Conservation (phyloP, 2,888 invertebrate genomes). For the Lycocerus yunnanus region DNA sequence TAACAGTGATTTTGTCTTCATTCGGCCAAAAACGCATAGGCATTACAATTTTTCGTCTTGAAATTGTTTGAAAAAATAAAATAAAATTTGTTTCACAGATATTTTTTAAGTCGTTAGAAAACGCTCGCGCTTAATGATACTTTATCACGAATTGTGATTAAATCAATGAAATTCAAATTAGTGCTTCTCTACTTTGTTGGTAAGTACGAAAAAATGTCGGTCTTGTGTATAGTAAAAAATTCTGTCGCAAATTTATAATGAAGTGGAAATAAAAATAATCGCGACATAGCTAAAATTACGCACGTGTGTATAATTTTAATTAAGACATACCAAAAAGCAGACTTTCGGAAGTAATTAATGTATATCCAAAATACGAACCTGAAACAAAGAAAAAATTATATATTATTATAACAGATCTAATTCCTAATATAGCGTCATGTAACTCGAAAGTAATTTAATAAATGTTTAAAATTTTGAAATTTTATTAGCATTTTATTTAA, state of each 20-base stretch:
- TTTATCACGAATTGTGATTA: neutral
- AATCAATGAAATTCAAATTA: conserved; percentile 4
- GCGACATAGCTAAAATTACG: neutral
- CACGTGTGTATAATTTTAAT: neutral
- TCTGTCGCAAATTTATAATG: neutral
- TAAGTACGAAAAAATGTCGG: neutral
- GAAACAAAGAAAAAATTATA: neutral
- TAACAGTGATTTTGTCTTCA: neutral
- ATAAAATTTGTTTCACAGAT: neutral
- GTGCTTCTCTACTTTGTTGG: neutral
- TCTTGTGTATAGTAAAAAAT: neutral
- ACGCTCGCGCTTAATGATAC: neutral
- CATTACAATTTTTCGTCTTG: neutral
- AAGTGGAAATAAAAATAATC: neutral
- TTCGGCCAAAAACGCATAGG: neutral
- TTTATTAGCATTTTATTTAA: neutral
- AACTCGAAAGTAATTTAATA: too few species aligned
- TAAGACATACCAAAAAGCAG: neutral
- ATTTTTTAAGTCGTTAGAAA: neutral
- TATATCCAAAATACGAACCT: neutral
- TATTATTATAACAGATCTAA: neutral
- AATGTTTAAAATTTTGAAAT: neutral
- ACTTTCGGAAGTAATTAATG: neutral
- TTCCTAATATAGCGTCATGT: neutral
- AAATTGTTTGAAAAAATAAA: neutral